Conservation (phyloP, 2,113 vertebrate genomes). For the Machaerirhynchus nigripectus region DNA sequence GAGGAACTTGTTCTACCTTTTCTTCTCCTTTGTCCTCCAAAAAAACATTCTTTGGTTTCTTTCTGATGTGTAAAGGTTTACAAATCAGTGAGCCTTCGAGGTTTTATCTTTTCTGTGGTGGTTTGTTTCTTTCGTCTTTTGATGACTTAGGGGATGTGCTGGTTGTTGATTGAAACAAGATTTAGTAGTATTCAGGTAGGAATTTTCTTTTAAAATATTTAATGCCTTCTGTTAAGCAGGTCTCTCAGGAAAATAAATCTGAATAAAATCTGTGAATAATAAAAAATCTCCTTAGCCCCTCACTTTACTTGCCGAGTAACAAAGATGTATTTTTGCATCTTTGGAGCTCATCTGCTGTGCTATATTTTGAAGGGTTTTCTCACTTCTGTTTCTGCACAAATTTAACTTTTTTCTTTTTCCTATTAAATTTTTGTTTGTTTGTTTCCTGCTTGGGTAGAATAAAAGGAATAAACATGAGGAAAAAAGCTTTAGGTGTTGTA, state of each 20-base stretch:
- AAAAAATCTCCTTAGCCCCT: background rate
- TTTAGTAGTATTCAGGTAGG: background rate
- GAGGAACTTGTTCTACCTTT: background rate
- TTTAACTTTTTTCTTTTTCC: background rate
- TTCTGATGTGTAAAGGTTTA: slow-evolving; percentile 5
- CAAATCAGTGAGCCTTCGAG: background rate
- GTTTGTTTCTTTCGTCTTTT: background rate
- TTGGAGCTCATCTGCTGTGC: background rate
- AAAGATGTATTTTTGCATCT: background rate
- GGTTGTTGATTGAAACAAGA: background rate
- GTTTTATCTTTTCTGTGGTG: background rate
- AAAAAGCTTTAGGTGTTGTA: background rate
- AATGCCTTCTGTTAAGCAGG: background rate
- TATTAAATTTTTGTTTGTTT: background rate
- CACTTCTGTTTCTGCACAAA: background rate
- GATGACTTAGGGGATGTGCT: background rate
- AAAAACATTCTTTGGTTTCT: background rate
- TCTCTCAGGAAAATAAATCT: background rate
- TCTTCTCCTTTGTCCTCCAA: background rate
- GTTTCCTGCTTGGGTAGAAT: background rate
- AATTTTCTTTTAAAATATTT: background rate
- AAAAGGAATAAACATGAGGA: background rate
- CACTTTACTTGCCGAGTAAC: background rate
- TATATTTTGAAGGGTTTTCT: background rate
- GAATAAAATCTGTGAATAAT: background rate